phyloP scores from a whole-genome alignment of 2,797 vertebrate genomes.

The Hephaestus fuliginosus region DNA sequence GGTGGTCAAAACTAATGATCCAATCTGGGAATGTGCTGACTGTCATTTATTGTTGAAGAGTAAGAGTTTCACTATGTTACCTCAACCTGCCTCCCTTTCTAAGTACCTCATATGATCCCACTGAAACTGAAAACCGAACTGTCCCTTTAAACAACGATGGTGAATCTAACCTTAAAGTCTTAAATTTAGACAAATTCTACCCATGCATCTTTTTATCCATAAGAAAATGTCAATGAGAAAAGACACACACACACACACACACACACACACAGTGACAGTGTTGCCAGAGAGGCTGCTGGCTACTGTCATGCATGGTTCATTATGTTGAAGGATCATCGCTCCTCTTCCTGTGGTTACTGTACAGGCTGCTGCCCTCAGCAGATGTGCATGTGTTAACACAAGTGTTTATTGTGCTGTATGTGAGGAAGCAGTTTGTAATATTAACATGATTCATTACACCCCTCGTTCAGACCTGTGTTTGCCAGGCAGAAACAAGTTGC shows the following conservation, averaged over 20 bases:
- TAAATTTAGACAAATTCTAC: background rate
- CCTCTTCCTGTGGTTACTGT: conserved; percentile 31
- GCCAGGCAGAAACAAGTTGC: background rate
- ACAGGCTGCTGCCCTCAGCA: conserved; percentile 31
- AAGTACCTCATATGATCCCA: no score
- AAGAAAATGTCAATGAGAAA: background rate
- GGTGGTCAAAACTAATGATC: no score
- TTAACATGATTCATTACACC: conserved; percentile 36
- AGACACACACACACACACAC: conserved; percentile 15
- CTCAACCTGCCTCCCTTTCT: no score
- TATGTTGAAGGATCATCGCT: conserved; percentile 51
- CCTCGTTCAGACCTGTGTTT: conserved; percentile 9
- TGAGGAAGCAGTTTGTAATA: conserved; percentile 1
- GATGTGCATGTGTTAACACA: conserved; percentile 9
- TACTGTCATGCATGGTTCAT: conserved; percentile 49
- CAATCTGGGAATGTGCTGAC: no score
- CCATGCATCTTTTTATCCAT: background rate
- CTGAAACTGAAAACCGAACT: no score
- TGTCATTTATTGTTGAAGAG: no score
- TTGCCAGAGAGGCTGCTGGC: conserved; percentile 26
- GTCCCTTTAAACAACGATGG: background rate
- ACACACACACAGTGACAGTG: conserved; percentile 3
- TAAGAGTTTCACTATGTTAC: no score
- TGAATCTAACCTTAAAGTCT: background rate
- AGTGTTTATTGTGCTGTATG: conserved; percentile 8